Percentiles rank a stretch among this genome's conserved stretches.
These are phyloP conservation scores for Dascillus cervinus DNA, from an alignment of 2,888 invertebrate genomes.

Conservation along the genomic window DNA sequence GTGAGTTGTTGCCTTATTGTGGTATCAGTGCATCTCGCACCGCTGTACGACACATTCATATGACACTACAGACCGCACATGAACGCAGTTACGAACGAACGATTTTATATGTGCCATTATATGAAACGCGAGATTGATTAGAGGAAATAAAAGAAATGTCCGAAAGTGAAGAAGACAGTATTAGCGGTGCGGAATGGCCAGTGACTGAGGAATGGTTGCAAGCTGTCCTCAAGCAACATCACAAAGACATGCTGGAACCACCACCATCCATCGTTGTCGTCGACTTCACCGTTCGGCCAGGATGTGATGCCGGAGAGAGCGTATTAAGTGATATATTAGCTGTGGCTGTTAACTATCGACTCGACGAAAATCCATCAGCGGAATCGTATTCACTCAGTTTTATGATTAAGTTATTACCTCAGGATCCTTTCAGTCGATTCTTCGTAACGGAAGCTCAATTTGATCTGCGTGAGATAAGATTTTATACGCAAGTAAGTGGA, in stretches of 20 bases:
- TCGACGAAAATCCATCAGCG: conserved; percentile 28
- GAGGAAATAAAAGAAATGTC: conserved; percentile 37
- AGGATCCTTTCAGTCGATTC: conserved; percentile 70
- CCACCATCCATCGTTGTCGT: conserved; percentile 37
- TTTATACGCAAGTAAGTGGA: conserved; percentile 64
- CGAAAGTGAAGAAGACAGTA: conserved; percentile 47
- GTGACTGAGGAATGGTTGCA: conserved; percentile 52
- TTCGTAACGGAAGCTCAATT: conserved; percentile 79
- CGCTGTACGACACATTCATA: not conserved
- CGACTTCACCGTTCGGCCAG: conserved; percentile 49
- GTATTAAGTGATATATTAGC: conserved; percentile 71
- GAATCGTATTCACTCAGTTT: conserved; percentile 42
- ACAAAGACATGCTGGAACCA: conserved; percentile 33
- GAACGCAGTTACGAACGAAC: too few species aligned
- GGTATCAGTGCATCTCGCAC: not conserved
- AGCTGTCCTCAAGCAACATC: conserved; percentile 45
- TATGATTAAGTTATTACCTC: conserved; percentile 68
- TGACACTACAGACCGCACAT: too few species aligned
- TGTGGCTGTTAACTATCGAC: conserved; percentile 61
- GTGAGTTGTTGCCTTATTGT: conserved; percentile 7
- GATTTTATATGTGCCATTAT: too few species aligned
- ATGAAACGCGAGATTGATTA: conserved; percentile 12
- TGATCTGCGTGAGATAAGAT: conserved; percentile 72
- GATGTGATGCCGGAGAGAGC: conserved; percentile 60
- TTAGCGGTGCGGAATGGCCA: conserved; percentile 44